Evolutionary conservation across 2,113 vertebrate species (phyloP), one percentile per base, ranked within the genome.

Genomic region (Nettapus auritus): DNA sequence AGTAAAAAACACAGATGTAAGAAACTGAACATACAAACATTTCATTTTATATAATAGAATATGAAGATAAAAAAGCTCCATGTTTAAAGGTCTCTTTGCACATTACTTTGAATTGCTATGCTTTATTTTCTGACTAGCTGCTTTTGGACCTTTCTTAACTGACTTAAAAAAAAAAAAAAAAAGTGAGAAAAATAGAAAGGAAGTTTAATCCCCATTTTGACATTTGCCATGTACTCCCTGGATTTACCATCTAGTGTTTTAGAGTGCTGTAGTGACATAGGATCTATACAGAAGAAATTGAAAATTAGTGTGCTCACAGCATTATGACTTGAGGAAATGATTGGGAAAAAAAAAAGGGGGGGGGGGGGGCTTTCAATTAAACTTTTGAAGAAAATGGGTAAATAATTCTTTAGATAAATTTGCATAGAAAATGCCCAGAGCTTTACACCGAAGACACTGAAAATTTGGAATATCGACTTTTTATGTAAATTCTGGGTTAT

Each of bases 21-120:
- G 55, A 69, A 88, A 52, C 2, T 3, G 84, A 63, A 18, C 9
- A 50, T 9, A 68, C 9, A 52, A 46, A 10, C 0, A 40, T 62
- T 88, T 70, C 0, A 22, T 38, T 48, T 64, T 60, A 2, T 64
- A 4, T 11, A 46, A 36, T 25, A 56, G 63, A 81, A 53, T 21
- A 21, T 1, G 4, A 73, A 55, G 3, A 42, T 70, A 38, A 0
- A 10, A 63, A 67, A 33, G 1, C 23, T 73, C 3, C 11, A 23
- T 13, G 8, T 59, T 75, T 59, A 71, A 59, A 63, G 31, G 2
- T 1, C 2, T 8, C 4, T 81, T 68, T 34, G 3, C 13, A 23
- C 10, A 1, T 46, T 56, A 20, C 13, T 19, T 13, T 46, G 40
- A 60, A n/a, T 8, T 17, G 5, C 19, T 4, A 11, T 70, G 26